phyloP scores from a whole-genome alignment of 1,140 invertebrate genomes.

The Hypsibius dujardini region DNA sequence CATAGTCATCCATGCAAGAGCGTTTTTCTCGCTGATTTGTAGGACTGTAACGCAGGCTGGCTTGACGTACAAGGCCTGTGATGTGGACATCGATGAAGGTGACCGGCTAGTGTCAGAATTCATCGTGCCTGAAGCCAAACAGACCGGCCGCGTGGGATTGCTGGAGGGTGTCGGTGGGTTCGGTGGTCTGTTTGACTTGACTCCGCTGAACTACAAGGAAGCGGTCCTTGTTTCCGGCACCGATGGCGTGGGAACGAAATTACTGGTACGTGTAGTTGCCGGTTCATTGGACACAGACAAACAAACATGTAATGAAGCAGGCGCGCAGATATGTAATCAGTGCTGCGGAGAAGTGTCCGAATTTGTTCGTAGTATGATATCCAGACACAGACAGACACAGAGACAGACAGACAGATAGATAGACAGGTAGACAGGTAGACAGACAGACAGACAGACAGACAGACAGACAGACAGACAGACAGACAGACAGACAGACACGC shows the following conservation, averaged over 20 bases:
- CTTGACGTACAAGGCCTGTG: slow-evolving; percentile 73
- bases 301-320: too few relatives aligned
- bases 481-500: too few relatives aligned
- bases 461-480: too few relatives aligned
- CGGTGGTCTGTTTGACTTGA: slow-evolving; percentile 71
- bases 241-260: slow-evolving; percentile 90
- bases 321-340: too few relatives aligned
- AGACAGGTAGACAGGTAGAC: too few relatives aligned
- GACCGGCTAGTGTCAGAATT: slow-evolving; percentile 54
- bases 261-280: slow-evolving; percentile 44
- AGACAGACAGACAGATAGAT: too few relatives aligned
- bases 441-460: too few relatives aligned
- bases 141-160: slow-evolving; percentile 43
- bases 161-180: slow-evolving; percentile 70
- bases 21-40: not conserved
- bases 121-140: slow-evolving; percentile 54
- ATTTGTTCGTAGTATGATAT: too few relatives aligned
- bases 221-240: slow-evolving; percentile 79
- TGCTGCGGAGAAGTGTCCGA: too few relatives aligned
- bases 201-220: slow-evolving; percentile 47
- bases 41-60: slow-evolving; percentile 33
- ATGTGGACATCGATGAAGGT: slow-evolving; percentile 80
- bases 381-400: too few relatives aligned
- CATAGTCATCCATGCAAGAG: slow-evolving; percentile 23
- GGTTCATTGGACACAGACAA: too few relatives aligned